Evolutionary conservation across 2,113 vertebrate genomes (phyloP).

Genomic region (Cryptomyrus ogoouensis): DNA sequence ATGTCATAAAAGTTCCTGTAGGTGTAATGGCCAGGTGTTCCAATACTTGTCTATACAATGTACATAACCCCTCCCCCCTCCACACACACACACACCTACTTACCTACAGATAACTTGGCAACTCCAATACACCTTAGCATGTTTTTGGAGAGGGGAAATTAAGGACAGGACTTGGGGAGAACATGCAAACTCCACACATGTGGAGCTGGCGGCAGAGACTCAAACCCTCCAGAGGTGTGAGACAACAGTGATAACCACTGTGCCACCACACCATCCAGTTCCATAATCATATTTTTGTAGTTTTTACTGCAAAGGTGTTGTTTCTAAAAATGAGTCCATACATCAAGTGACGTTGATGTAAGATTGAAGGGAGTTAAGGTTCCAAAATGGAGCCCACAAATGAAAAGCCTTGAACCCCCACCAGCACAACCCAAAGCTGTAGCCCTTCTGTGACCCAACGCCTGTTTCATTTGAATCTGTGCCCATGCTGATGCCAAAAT

Average conservation of each 20-base stretch:
- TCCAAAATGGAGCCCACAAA: not conserved
- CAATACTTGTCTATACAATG: too few relatives aligned
- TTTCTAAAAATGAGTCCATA: not conserved
- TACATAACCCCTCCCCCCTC: too few relatives aligned
- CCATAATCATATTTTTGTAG: not conserved
- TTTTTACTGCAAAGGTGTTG: not conserved
- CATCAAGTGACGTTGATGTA: not conserved
- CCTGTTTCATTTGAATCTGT: not conserved
- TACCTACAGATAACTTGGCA: too few relatives aligned
- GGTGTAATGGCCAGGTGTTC: too few relatives aligned
- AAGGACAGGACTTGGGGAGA: too few relatives aligned
- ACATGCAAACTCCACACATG: too few relatives aligned
- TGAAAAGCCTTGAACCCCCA: not conserved
- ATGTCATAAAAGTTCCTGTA: too few relatives aligned
- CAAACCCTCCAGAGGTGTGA: not conserved
- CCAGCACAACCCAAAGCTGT: not conserved
- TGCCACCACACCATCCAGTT: not conserved
- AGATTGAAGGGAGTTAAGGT: not conserved
- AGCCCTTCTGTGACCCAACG: not conserved
- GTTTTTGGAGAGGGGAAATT: too few relatives aligned
- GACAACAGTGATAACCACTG: not conserved
- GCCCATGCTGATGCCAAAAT: not conserved
- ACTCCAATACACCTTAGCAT: too few relatives aligned
- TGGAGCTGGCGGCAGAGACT: too few relatives aligned
- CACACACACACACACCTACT: too few relatives aligned